These are phyloP conservation scores for Calliphora vicina DNA, from an alignment of 1,140 invertebrate genomes.

Conservation along the genomic window DNA sequence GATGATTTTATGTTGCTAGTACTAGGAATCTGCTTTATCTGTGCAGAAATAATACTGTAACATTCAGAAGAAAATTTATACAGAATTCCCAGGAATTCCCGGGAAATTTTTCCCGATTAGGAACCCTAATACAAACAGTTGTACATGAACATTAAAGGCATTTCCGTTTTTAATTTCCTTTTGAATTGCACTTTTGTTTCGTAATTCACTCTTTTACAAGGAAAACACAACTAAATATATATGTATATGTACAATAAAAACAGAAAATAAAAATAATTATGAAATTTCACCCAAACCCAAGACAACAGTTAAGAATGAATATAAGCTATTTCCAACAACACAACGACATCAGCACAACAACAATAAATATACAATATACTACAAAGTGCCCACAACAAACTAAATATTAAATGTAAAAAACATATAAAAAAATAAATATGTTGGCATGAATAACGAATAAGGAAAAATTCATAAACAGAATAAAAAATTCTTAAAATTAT, in stretches of 20 bases:
- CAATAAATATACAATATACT: background rate
- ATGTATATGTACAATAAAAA: too few species aligned
- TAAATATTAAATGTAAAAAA: background rate
- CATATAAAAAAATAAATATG: background rate
- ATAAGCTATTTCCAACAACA: background rate
- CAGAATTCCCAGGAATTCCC: too few species aligned
- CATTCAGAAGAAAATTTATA: too few species aligned
- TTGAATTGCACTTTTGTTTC: background rate
- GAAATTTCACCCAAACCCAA: background rate
- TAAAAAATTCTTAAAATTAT: background rate
- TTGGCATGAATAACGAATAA: background rate
- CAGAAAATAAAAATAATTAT: background rate
- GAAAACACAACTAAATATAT: background rate
- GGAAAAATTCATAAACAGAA: background rate
- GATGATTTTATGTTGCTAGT: too few species aligned
- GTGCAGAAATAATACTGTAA: too few species aligned
- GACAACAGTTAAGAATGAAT: background rate
- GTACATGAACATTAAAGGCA: background rate
- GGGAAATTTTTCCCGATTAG: too few species aligned
- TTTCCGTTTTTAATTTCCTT: constrained; percentile 12
- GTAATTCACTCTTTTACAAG: background rate
- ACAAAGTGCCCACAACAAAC: background rate
- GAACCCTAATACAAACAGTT: too few species aligned
- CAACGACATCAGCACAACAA: background rate
- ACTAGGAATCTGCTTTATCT: too few species aligned